Evolutionary conservation across 2,888 invertebrate species (phyloP).

Genomic region (Boloria selene): DNA sequence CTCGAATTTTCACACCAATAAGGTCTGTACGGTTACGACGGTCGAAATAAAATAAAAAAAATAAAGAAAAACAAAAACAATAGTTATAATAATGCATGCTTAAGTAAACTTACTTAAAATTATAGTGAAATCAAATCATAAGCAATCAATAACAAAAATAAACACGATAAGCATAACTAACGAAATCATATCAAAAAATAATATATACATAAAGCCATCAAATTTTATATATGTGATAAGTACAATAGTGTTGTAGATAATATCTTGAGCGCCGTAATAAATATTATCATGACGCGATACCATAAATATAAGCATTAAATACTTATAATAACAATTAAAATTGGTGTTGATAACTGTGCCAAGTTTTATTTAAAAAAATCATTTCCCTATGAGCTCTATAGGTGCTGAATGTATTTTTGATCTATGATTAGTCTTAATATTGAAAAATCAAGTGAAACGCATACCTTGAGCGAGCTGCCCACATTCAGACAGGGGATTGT

Average conservation of each 20-base stretch:
- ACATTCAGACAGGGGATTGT: slow-evolving; percentile 54
- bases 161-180: not conserved
- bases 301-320: no score
- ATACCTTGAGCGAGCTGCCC: slow-evolving; percentile 66
- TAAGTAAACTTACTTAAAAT: slow-evolving; percentile 16
- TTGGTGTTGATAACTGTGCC: no score
- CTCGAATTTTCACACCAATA: slow-evolving; percentile 47
- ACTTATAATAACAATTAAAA: no score
- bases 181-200: not conserved
- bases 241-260: no score
- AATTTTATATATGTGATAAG: no score
- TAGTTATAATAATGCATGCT: slow-evolving; percentile 23
- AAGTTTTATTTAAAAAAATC: no score
- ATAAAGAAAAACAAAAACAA: slow-evolving; percentile 26
- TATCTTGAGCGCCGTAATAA: no score
- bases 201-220: not conserved
- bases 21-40: slow-evolving; percentile 39
- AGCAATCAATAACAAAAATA: slow-evolving; percentile 3
- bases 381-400: no score
- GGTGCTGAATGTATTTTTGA: no score
- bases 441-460: not conserved
- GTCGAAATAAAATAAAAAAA: slow-evolving; percentile 8
- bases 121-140: slow-evolving; percentile 2
- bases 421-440: no score
- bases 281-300: no score